Evolutionary conservation across 2,888 invertebrate genomes (phyloP).

Genomic region (Tholera decimalis): DNA sequence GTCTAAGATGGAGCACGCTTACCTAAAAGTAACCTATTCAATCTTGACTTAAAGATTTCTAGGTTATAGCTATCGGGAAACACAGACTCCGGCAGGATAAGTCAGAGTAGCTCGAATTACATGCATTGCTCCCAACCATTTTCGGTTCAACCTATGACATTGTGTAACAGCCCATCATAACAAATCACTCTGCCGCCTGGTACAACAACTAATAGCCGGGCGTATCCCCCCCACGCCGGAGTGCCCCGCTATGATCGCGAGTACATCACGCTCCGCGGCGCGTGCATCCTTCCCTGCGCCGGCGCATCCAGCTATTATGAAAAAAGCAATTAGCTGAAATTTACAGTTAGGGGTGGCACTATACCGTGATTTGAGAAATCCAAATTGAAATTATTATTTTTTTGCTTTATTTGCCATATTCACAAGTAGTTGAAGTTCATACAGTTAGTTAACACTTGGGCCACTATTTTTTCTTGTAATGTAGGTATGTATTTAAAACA

Average conservation of each 20-base stretch:
- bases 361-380: not conserved
- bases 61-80: no score
- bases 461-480: no score
- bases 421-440: not conserved
- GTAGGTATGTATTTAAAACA: no score
- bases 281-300: constrained; percentile 64
- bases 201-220: constrained; percentile 19
- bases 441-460: no score
- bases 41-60: no score
- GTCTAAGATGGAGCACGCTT: no score
- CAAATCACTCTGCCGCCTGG: constrained; percentile 28
- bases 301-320: constrained; percentile 67
- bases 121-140: no score
- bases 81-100: no score
- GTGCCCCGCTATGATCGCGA: constrained; percentile 31
- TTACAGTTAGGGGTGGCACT: constrained; percentile 61
- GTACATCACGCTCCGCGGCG: constrained; percentile 62
- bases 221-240: not conserved
- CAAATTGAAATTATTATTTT: not conserved
- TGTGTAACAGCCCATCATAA: constrained; percentile 29
- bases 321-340: constrained; percentile 90
- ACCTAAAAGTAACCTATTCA: no score
- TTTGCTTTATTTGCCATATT: not conserved
- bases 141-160: constrained; percentile 3
- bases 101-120: no score